Percentiles rank a stretch among this genome's conserved stretches.
Evolutionary conservation across 2,888 invertebrate species (phyloP).

Genomic region (Polyploca ridens): DNA sequence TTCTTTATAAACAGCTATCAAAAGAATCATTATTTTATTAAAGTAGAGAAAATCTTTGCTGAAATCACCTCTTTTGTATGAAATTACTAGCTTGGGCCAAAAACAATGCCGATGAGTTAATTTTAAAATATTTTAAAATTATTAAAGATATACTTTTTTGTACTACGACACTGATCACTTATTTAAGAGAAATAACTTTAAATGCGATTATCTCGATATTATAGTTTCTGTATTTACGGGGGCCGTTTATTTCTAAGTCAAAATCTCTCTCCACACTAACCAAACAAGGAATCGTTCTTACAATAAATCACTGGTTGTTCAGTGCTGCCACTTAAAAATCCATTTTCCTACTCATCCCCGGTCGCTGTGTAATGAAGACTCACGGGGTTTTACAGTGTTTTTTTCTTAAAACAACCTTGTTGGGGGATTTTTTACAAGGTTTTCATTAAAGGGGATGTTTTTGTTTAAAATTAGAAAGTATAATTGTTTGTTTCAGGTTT

Average conservation of each 20-base stretch:
- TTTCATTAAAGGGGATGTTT: slow-evolving; percentile 17
- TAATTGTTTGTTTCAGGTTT: slow-evolving; percentile 7
- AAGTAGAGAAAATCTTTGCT: too few species aligned
- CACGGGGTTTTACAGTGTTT: slow-evolving; percentile 25
- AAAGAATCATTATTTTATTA: too few species aligned
- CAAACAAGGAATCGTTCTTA: slow-evolving; percentile 50
- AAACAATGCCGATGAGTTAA: too few species aligned
- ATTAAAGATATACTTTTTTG: too few species aligned
- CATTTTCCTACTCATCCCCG: slow-evolving; percentile 56
- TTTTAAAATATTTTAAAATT: too few species aligned
- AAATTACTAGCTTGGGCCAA: too few species aligned
- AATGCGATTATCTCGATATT: neutral
- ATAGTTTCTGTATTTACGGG: neutral
- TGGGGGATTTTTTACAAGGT: slow-evolving; percentile 47
- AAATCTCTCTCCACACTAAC: slow-evolving; percentile 40
- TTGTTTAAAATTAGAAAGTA: neutral
- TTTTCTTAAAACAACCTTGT: slow-evolving; percentile 43
- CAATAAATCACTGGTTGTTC: slow-evolving; percentile 68
- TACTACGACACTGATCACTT: too few species aligned
- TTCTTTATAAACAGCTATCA: too few species aligned
- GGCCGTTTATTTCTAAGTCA: too few species aligned
- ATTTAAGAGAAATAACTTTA: too few species aligned
- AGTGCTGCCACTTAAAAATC: slow-evolving; percentile 71
- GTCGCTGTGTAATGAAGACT: slow-evolving; percentile 48
- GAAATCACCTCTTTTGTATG: too few species aligned